Percentiles rank a stretch among this genome's conserved stretches.
phyloP scores from a whole-genome alignment of 2,113 vertebrate species.

The Melanerpes formicivorus region DNA sequence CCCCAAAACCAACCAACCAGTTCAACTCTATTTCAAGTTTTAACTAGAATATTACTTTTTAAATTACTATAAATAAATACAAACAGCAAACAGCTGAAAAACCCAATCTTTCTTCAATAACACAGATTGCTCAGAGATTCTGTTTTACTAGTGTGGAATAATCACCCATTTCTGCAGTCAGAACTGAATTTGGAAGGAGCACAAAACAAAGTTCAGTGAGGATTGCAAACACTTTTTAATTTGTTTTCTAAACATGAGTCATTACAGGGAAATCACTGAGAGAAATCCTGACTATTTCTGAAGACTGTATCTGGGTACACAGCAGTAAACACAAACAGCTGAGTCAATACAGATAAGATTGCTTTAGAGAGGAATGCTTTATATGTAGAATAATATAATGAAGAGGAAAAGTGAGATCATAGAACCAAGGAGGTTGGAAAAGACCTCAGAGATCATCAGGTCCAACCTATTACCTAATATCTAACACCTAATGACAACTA shows the following conservation, averaged over 20 bases:
- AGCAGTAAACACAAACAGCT: not conserved
- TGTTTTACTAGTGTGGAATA: not conserved
- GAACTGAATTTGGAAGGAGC: not conserved
- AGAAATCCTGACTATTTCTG: not conserved
- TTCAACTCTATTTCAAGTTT: not conserved
- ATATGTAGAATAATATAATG: not conserved
- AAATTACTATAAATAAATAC: not conserved
- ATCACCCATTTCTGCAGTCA: not conserved
- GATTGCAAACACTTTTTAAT: not conserved
- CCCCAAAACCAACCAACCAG: not conserved
- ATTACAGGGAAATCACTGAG: not conserved
- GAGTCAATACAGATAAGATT: not conserved
- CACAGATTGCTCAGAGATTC: not conserved
- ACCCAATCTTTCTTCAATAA: not conserved
- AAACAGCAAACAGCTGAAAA: not conserved
- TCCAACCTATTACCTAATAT: no score
- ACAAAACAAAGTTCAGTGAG: not conserved
- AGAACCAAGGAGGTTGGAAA: no score
- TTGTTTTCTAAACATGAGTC: not conserved
- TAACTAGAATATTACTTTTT: not conserved
- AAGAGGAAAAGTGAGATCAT: not conserved
- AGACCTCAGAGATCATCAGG: no score
- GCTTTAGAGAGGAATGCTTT: not conserved
- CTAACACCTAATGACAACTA: no score
- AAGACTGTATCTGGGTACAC: not conserved